Base-by-base conservation (phyloP, 2,888 invertebrate species). In the Cosmorhoe ocellata region DNA sequence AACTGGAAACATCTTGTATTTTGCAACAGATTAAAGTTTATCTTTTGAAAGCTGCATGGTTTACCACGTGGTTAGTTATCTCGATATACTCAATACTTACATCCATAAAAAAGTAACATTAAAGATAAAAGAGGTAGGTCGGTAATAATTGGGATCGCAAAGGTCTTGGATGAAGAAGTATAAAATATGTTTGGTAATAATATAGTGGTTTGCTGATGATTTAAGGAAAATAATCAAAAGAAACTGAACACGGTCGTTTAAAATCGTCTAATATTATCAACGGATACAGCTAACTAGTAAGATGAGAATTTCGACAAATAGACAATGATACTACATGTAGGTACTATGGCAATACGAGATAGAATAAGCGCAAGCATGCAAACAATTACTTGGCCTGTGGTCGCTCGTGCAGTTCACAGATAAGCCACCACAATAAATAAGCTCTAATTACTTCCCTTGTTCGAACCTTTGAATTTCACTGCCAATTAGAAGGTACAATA, bases 371-470 rank as follows among this genome's bases (percentile, higher is more conserved):
- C 12, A 48, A 42, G 55, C 61, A 61, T 55, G 56, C 52, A 50
- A 52, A 58, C 58, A 58, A 58, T 58, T 58, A 55, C 58, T 55
- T 51, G 58, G 55, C 56, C 53, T 51, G 37, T 52, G 50, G 58
- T 55, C 54, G 61, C 62, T 80, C 79, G 81, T 80, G 81, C 74
- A 67, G 70, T 69, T 69, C 61, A 56, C 69, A 82, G 84, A 84
- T 86, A 85, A 86, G 78, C 79, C 73, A 75, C 76, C 73, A 66
- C 79, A 68, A 84, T 84, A 84, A 83, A 84, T 84, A 79, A 83
- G 65, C 74, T 66, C 81, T 86, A 86, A 87, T 87, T 85, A 84
- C 84, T 81, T 76, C 75, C 77, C 80, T 79, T 76, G 74, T 79
- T 71, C 71, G 65, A 71, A 68, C 65, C 61, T 57, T 69, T 69